Percentiles rank a stretch among this genome's conserved stretches.
Conservation (phyloP, 2,113 vertebrate species). For the Centropus bengalensis region DNA sequence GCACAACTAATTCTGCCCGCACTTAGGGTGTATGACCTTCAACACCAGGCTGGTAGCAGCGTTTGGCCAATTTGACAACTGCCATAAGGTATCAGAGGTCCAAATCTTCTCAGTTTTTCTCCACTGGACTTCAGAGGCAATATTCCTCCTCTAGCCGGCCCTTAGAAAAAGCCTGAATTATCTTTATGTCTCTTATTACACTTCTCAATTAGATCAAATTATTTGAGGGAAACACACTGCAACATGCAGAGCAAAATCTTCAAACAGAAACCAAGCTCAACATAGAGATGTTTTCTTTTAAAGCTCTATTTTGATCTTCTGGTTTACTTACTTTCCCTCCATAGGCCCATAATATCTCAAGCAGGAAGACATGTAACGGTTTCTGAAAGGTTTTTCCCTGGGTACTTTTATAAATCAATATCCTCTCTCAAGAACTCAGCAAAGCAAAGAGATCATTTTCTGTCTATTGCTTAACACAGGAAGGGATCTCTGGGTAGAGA, state of each 20-base stretch:
- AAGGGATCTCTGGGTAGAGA: neutral
- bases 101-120: neutral
- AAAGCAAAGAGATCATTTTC: neutral
- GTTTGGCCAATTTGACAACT: neutral
- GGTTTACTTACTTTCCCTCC: neutral
- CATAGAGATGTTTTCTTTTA: neutral
- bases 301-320: neutral
- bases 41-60: neutral
- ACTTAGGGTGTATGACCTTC: neutral
- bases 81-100: neutral
- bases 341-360: neutral
- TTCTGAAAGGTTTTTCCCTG: neutral
- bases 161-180: neutral
- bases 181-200: neutral
- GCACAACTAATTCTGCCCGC: neutral
- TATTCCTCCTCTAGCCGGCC: neutral
- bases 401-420: constrained; percentile 7
- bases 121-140: neutral
- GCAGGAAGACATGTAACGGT: neutral
- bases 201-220: neutral
- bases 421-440: neutral
- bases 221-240: neutral
- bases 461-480: neutral
- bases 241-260: neutral
- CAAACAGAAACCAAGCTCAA: neutral